Base-by-base conservation (phyloP, 2,797 vertebrate genomes). In the Karalla daura region DNA sequence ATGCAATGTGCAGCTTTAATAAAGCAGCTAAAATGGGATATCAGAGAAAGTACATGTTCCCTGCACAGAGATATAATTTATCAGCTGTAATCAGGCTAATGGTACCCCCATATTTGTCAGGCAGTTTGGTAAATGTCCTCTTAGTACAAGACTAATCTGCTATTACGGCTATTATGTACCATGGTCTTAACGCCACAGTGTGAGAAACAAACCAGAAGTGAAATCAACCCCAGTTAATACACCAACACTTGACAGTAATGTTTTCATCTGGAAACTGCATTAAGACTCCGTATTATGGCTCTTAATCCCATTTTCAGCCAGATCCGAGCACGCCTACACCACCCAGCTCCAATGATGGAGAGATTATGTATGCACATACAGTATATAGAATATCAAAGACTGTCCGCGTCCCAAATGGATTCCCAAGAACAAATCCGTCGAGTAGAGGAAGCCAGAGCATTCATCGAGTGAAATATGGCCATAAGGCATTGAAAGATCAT, bases 181-280 rank as follows among this genome's bases (percentile, higher is more conserved):
- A 51, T 40, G 61, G 56, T 53, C 53, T 61, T 76, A 63, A 75
- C 65, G 55, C 68, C 66, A 46, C 52, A 62, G 60, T 61, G 63
- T 50, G 65, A 86, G 84, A 89, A 67, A 81, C 81, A 85, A 88
- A 83, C 60, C 86, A 89, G 77, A 83, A 63, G 74, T 80, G 69
- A 82, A 91, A 83, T 84, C 71, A 60, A 49, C 11, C 56, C 51
- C 40, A 20, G 37, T 63, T 83, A 78, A 85, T 74, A 54, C 64
- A 81, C 69, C 71, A 69, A 71, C 68, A 74, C 74, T 81, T 78
- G 81, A 87, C 85, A 81, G 77, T 81, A 86, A 86, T 86, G 77
- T 25, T 51, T 64, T 82, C 91, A 90, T 92, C 90, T 93, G 92
- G 88, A 86, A 81, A 65, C 63, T 83, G 36, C 83, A 89, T 91